phyloP scores from a whole-genome alignment of 1,140 invertebrate species.

The Drosophila oshimai region DNA sequence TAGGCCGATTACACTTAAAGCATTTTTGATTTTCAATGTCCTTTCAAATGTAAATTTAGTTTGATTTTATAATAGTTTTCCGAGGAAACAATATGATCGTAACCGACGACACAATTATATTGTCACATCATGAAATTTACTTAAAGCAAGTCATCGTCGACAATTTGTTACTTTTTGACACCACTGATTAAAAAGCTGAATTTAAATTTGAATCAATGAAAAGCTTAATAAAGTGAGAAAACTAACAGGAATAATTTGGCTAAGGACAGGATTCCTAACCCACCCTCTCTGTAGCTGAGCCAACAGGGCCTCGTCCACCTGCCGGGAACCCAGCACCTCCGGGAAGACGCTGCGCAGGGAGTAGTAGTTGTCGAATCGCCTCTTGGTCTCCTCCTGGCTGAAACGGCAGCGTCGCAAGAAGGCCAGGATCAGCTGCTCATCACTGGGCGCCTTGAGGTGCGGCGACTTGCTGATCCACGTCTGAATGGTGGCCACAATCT shows the following conservation, averaged over 20 bases:
- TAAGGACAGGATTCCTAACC: neutral
- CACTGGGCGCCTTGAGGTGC: slow-evolving; percentile 83
- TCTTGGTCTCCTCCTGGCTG: slow-evolving; percentile 86
- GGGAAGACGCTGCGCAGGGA: slow-evolving; percentile 85
- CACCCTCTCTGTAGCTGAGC: slow-evolving; percentile 84
- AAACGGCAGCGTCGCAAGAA: slow-evolving; percentile 87
- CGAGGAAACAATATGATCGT: no score
- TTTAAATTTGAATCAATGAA: neutral
- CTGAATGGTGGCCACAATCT: slow-evolving; percentile 83
- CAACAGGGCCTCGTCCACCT: slow-evolving; percentile 66
- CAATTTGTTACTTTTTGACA: slow-evolving; percentile 9
- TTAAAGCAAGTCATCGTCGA: neutral
- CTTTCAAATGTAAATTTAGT: no score
- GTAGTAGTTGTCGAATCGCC: slow-evolving; percentile 87
- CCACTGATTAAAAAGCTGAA: slow-evolving; percentile 3
- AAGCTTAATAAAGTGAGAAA: no score
- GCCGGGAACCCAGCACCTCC: slow-evolving; percentile 83
- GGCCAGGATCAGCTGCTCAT: slow-evolving; percentile 85
- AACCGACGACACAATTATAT: no score
- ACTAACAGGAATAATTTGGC: no score
- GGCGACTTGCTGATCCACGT: slow-evolving; percentile 87
- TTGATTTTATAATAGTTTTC: neutral
- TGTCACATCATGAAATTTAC: neutral
- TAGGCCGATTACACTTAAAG: no score
- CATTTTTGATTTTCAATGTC: no score